phyloP scores from a whole-genome alignment of 2,888 invertebrate genomes.

The Microctonus hyperodae region DNA sequence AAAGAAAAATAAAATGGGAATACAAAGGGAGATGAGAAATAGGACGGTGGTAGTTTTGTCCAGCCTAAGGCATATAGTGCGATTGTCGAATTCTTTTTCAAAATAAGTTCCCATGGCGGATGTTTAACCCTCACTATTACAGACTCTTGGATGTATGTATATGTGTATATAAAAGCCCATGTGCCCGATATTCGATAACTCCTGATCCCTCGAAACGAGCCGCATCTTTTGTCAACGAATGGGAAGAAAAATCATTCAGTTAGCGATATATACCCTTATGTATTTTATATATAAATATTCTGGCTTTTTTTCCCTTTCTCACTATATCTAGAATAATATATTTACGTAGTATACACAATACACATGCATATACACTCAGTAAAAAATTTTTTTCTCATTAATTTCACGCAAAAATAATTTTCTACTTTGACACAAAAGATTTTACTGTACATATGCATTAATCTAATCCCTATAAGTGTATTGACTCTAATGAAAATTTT shows the following conservation, averaged over 20 bases:
- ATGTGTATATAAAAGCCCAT: constrained; percentile 1
- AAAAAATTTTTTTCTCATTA: too few relatives aligned
- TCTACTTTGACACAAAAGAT: too few relatives aligned
- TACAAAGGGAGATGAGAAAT: not conserved
- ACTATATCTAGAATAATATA: not conserved
- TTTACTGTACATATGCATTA: not conserved
- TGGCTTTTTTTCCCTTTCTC: constrained; percentile 14
- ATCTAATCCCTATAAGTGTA: not conserved
- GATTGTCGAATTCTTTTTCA: constrained; percentile 8
- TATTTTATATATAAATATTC: constrained; percentile 6
- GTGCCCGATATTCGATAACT: constrained; percentile 18
- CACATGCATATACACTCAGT: too few relatives aligned
- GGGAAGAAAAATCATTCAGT: constrained; percentile 3
- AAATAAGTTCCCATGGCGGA: constrained; percentile 16
- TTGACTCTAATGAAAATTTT: too few relatives aligned
- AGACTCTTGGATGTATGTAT: not conserved
- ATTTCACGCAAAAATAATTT: too few relatives aligned
- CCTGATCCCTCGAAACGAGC: constrained; percentile 12
- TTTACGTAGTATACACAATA: too few relatives aligned
- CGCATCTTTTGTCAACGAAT: constrained; percentile 16
- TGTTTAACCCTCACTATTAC: constrained; percentile 1
- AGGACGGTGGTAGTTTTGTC: not conserved
- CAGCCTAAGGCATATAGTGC: constrained; percentile 4
- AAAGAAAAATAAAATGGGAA: not conserved
- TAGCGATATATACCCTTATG: not conserved